Evolutionary conservation across 92 coral and sea anemone species (phyloP), one percentile per base, ranked within the genome.

Genomic region (Muricea muricata): DNA sequence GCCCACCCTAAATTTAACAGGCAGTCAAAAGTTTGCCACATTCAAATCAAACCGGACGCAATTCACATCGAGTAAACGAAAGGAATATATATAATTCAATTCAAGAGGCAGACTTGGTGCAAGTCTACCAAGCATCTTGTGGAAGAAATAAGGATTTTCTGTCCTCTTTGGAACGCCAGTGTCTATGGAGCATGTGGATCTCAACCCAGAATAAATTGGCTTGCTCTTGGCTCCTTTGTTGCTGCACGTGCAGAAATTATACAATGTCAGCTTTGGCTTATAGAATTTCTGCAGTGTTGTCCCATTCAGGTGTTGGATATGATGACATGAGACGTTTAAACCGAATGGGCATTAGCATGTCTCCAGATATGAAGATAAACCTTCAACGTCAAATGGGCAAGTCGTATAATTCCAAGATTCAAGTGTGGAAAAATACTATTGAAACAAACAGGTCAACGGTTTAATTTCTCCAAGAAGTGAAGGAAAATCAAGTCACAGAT

Each of bases 141-240:
- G 26, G 39, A 79, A 61, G 84, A 79, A 58, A 74, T 60, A 32
- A 82, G 42, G 75, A 60, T 46, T 75, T 52, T 73, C 55, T 45
- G 30, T 13, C 88, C 88, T 20, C 25, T 85, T 29, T 85, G 79
- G 70, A 85, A 75, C 42, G 54, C 88, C 31, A 47, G 80, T 18
- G 47, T 85, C 14, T 41, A 21, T 40, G 69, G 88, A 68, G 48
- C 87, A 67, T 41, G 87, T 50, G 87, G 67, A 47, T 80, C 87
- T 25, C 68, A 81, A 31, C 40, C 41, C 42, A 61, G 73, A 29
- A 65, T 73, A 11, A 56, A 72, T 25, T 57, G 54, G 17, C 0
- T 79, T 21, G 54, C 74, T 26, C 84, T 20, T 79, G 34, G 28
- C 73, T 29, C 15, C 35, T 54, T 41, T 29, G 57, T 56, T 39